Evolutionary conservation across 2,797 vertebrate genomes (phyloP).

Genomic region (Miichthys miiuy): DNA sequence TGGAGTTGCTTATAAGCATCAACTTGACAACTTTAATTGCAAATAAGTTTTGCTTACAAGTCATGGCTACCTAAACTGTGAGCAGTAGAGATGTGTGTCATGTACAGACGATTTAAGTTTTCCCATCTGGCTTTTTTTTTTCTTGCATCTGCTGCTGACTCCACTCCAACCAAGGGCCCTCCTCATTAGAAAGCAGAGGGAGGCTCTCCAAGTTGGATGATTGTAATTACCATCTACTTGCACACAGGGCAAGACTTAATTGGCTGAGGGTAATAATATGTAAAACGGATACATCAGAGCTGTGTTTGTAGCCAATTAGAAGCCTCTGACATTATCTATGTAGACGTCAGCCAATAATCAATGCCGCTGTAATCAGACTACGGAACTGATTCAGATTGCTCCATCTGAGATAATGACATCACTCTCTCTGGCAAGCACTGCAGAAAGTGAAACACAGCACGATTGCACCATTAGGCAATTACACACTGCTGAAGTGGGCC

Average conservation of each 20-base stretch:
- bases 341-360: slow-evolving; percentile 54
- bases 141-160: slow-evolving; percentile 39
- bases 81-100: not conserved
- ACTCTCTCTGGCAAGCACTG: slow-evolving; percentile 21
- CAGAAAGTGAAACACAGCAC: slow-evolving; percentile 5
- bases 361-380: slow-evolving; percentile 43
- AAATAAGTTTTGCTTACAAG: not conserved
- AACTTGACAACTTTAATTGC: not conserved
- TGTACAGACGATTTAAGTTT: not conserved
- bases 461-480: slow-evolving; percentile 25
- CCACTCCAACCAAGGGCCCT: slow-evolving; percentile 44
- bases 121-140: slow-evolving; percentile 18
- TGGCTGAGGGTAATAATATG: slow-evolving; percentile 65
- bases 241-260: slow-evolving; percentile 49
- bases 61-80: not conserved
- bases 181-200: slow-evolving; percentile 58
- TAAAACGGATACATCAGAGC: slow-evolving; percentile 55
- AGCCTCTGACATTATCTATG: slow-evolving; percentile 46
- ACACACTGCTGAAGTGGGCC: slow-evolving; percentile 20
- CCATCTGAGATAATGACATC: slow-evolving; percentile 30
- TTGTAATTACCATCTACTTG: slow-evolving; percentile 64
- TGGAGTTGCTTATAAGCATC: not conserved
- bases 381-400: slow-evolving; percentile 33
- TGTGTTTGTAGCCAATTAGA: slow-evolving; percentile 63
- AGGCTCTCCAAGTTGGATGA: slow-evolving; percentile 60